Evolutionary conservation across 2,888 invertebrate species (phyloP).

Genomic region (Steinernema scapterisci): DNA sequence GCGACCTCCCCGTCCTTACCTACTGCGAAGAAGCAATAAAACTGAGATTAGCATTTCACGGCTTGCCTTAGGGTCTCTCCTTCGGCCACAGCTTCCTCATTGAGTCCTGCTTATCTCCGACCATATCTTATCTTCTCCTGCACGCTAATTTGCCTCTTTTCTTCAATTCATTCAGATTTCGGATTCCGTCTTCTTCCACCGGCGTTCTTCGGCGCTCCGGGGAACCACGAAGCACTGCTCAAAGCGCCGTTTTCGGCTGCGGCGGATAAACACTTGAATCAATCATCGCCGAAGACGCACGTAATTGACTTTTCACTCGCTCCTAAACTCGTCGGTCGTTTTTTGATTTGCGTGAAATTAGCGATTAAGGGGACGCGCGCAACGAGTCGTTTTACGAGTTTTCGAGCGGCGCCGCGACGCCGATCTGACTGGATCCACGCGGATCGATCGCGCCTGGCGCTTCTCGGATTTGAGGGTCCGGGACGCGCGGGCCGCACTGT

Average conservation of each 20-base stretch:
- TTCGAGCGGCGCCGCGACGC: background rate
- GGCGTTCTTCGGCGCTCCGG: no score
- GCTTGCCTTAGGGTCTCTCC: background rate
- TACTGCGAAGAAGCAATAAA: no score
- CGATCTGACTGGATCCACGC: background rate
- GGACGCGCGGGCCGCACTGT: constrained; percentile 15
- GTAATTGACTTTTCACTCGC: constrained; percentile 26
- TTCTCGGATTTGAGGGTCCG: background rate
- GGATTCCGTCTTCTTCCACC: background rate
- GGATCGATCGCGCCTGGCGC: background rate
- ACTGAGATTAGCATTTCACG: no score
- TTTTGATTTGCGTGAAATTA: constrained; percentile 14
- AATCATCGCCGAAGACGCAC: background rate
- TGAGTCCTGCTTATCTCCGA: background rate
- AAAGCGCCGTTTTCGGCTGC: constrained; percentile 9
- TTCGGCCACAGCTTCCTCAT: background rate
- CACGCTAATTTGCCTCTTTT: background rate
- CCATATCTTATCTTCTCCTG: constrained; percentile 10
- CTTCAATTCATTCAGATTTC: constrained; percentile 22
- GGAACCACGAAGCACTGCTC: background rate
- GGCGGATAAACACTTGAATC: constrained; percentile 28
- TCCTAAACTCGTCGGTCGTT: background rate
- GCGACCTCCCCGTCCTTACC: no score
- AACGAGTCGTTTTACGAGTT: constrained; percentile 21
- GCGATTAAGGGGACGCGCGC: background rate